These are phyloP conservation scores for Cheirogaleus medius DNA, from an alignment of 2,113 vertebrate species.

Conservation along the genomic window DNA sequence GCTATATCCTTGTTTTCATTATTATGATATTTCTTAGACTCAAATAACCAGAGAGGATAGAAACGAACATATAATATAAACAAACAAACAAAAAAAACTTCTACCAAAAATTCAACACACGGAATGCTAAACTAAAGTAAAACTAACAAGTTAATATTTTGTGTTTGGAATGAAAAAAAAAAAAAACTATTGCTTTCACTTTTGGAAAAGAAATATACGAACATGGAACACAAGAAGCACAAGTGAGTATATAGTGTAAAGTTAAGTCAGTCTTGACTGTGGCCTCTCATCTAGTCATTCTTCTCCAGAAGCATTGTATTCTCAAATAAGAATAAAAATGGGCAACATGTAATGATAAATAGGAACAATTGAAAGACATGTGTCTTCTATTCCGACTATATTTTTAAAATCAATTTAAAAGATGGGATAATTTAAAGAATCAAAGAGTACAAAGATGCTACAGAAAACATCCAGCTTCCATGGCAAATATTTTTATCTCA, in stretches of 20 bases:
- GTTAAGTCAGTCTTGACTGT: background rate
- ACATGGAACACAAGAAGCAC: background rate
- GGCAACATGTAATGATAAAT: background rate
- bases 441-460: background rate
- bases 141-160: background rate
- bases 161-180: background rate
- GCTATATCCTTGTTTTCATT: background rate
- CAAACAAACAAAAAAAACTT: background rate
- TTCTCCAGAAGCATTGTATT: background rate
- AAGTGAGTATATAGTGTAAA: background rate
- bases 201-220: background rate
- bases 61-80: background rate
- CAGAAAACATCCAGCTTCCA: background rate
- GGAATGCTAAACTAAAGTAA: background rate
- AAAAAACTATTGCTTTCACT: background rate
- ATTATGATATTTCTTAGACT: background rate
- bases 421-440: background rate
- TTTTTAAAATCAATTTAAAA: conserved; percentile 23
- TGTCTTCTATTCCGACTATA: background rate
- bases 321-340: background rate
- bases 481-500: background rate
- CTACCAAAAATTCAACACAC: background rate
- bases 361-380: background rate
- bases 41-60: background rate
- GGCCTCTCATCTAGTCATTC: background rate